A percentile compares a stretch with the other conserved stretches of the same genome.
Conservation (phyloP, 2,797 vertebrate genomes). For the Semotilus atromaculatus region DNA sequence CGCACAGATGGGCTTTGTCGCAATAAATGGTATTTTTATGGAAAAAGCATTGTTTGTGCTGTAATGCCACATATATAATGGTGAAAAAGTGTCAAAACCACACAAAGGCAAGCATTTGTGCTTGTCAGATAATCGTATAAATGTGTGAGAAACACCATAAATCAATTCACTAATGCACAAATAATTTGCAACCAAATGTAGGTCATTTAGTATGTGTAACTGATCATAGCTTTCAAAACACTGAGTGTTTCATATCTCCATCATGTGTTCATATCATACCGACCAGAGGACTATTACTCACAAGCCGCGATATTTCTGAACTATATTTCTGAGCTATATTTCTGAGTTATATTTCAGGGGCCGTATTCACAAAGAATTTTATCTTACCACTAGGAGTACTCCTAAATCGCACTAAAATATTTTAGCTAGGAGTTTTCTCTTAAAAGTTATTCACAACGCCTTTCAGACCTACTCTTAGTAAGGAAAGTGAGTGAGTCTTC, state of each 20-base stretch:
- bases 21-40: background rate
- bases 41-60: background rate
- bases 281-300: background rate
- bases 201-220: background rate
- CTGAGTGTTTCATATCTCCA: background rate
- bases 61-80: background rate
- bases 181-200: background rate
- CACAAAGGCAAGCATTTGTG: background rate
- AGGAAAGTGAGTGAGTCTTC: no score
- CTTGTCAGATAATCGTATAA: background rate
- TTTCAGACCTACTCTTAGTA: no score
- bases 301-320: background rate
- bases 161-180: constrained; percentile 18
- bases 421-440: no score
- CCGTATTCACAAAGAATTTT: no score
- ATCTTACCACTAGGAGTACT: no score
- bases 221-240: background rate
- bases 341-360: background rate
- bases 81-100: constrained; percentile 1
- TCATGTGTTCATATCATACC: background rate
- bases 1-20: background rate
- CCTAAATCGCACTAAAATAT: no score
- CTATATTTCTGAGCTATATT: constrained; percentile 9
- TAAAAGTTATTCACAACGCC: no score
- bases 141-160: background rate